These are phyloP conservation scores for Etheostoma spectabile DNA, from an alignment of 2,113 vertebrate species.

Conservation along the genomic window DNA sequence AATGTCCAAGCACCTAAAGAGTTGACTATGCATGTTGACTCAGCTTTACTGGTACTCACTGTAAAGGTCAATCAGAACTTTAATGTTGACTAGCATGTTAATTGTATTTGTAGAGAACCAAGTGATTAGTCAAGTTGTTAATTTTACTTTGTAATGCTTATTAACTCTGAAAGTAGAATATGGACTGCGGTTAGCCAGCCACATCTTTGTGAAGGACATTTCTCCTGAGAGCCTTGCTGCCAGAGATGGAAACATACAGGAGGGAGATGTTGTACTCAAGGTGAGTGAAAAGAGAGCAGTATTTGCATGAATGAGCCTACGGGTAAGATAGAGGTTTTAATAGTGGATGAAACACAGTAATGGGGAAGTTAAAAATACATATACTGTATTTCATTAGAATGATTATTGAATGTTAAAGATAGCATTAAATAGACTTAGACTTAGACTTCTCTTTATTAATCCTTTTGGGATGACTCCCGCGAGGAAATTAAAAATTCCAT, in stretches of 20 bases:
- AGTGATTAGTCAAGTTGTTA: not conserved
- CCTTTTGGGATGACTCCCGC: no score
- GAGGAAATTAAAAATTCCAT: no score
- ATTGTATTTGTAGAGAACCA: not conserved
- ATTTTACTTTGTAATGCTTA: slow-evolving; percentile 30
- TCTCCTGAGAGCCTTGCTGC: slow-evolving; percentile 97
- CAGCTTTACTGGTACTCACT: not conserved
- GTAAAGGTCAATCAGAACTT: not conserved
- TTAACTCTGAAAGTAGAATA: slow-evolving; percentile 87
- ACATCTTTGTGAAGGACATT: slow-evolving; percentile 99
- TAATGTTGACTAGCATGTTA: not conserved
- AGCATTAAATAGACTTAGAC: not conserved
- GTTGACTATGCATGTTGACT: not conserved
- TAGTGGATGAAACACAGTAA: not conserved
- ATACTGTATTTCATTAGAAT: not conserved
- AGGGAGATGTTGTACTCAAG: slow-evolving; percentile 98
- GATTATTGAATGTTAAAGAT: not conserved
- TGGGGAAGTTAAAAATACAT: no score
- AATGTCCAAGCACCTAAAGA: not conserved
- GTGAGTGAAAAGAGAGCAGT: slow-evolving; percentile 75
- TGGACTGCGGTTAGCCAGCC: slow-evolving; percentile 96
- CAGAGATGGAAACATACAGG: slow-evolving; percentile 97
- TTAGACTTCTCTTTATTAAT: no score
- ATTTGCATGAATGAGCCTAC: not conserved
- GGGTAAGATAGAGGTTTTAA: not conserved